Percentiles rank a stretch among this genome's conserved stretches.
Evolutionary conservation across 1,140 invertebrate genomes (phyloP).

Genomic region (Luehdorfia chinensis): DNA sequence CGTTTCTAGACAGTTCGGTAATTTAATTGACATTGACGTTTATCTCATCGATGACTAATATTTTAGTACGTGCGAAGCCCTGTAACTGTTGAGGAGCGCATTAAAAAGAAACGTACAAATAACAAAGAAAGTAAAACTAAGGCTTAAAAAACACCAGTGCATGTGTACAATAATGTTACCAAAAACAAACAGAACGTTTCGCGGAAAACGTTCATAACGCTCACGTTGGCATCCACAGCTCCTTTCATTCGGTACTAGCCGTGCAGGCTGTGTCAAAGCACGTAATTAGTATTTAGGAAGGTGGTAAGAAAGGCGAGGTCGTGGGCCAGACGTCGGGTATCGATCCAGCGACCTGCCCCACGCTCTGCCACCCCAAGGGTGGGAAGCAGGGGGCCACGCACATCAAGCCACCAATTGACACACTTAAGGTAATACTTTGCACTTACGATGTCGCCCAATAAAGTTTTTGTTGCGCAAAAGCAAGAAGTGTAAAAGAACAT

Average conservation of each 20-base stretch:
- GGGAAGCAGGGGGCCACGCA: slow-evolving; percentile 57
- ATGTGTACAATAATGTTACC: slow-evolving; percentile 36
- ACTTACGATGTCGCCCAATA: slow-evolving; percentile 54
- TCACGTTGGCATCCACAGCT: slow-evolving; percentile 53
- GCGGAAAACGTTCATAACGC: slow-evolving; percentile 58
- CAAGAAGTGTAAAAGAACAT: not conserved
- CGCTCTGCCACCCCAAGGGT: slow-evolving; percentile 38
- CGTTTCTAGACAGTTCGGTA: no score
- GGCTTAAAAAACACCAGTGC: slow-evolving; percentile 17
- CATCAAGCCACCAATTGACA: slow-evolving; percentile 75
- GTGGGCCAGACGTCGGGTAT: slow-evolving; percentile 73
- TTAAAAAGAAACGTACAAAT: not conserved
- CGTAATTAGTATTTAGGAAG: slow-evolving; percentile 77
- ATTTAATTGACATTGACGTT: no score
- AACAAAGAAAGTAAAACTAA: not conserved
- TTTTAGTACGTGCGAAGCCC: not conserved
- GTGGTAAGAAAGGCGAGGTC: slow-evolving; percentile 76
- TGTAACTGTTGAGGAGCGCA: not conserved
- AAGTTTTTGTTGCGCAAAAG: slow-evolving; percentile 5
- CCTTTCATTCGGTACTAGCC: slow-evolving; percentile 65
- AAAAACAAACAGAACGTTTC: slow-evolving; percentile 50
- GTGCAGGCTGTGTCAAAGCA: slow-evolving; percentile 72
- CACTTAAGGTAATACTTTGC: slow-evolving; percentile 73
- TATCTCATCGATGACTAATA: not conserved
- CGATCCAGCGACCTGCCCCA: slow-evolving; percentile 71